These are phyloP conservation scores for Bombus breviceps DNA, from an alignment of 1,140 invertebrate genomes.

Conservation along the genomic window DNA sequence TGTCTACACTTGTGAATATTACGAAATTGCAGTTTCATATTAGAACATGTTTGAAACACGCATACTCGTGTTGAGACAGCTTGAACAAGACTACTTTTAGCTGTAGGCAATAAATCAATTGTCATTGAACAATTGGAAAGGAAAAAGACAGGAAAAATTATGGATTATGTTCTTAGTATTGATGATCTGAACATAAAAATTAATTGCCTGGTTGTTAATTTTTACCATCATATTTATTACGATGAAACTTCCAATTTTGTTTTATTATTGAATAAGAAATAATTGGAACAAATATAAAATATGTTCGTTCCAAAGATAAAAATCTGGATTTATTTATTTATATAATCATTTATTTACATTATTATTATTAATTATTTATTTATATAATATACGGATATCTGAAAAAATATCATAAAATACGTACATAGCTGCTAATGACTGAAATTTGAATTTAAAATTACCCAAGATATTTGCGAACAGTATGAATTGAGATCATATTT, in stretches of 20 bases:
- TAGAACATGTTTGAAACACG: background rate
- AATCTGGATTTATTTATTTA: too few species aligned
- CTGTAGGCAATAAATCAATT: background rate
- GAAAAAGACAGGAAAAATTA: background rate
- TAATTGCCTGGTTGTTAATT: background rate
- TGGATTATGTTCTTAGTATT: background rate
- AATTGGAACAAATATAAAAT: too few species aligned
- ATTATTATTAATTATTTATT: too few species aligned
- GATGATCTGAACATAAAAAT: background rate
- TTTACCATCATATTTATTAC: background rate
- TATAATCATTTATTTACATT: too few species aligned
- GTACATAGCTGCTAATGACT: background rate
- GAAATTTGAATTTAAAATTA: background rate
- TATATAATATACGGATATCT: background rate
- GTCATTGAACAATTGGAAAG: background rate
- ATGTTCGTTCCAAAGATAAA: too few species aligned
- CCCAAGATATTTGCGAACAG: background rate
- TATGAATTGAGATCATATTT: too few species aligned
- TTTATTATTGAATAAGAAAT: background rate
- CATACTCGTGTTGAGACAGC: constrained; percentile 12
- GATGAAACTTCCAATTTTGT: background rate
- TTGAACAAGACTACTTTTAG: background rate
- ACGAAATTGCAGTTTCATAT: background rate
- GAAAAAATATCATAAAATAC: background rate
- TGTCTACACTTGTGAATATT: background rate